Evolutionary conservation across 2,113 vertebrate species (phyloP), one percentile per base, ranked within the genome.

Genomic region (Lutjanus erythropterus): DNA sequence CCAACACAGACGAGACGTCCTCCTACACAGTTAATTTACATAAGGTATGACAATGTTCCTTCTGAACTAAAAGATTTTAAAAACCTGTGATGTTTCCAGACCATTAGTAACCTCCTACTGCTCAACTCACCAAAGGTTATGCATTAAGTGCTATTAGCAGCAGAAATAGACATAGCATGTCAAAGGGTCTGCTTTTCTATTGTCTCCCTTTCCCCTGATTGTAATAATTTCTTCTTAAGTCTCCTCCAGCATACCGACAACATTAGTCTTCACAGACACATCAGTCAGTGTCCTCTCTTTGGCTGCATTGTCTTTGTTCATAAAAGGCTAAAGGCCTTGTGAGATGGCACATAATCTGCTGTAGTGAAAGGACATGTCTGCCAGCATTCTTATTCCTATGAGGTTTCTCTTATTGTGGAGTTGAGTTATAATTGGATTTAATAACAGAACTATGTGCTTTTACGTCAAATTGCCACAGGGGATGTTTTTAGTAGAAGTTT

Each of bases 391-490:
- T 67, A 53, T 68, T 69, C 65, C 58, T 27, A 5, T 66, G 70
- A 69, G 81, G 23, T 56, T 55, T 33, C 46, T 47, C 21, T 60
- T 76, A 53, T 77, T 56, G 33, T 81, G 56, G 61, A 64, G 61
- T 46, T 77, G 14, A 65, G 8, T 49, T 74, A 14, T 86, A 87
- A 88, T 85, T 88, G 23, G 56, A 85, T 91, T 91, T 88, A 88
- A 88, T 93, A 86, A 85, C 71, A 49, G 9, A 89, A 64, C 9
- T 85, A 85, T 90, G 59, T 76, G 68, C 35, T 76, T 80, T 82
- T 33, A 71, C 68, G 50, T 74, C 60, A 75, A 62, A 74, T 66
- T 72, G 64, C 77, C 81, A 67, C 49, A 50, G 77, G 83, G 75
- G 66, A 75, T 81, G 62, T 77, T 86, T 83, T 85, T 75, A 75